Conservation (phyloP, 2,113 vertebrate genomes). For the Isichthys henryi region DNA sequence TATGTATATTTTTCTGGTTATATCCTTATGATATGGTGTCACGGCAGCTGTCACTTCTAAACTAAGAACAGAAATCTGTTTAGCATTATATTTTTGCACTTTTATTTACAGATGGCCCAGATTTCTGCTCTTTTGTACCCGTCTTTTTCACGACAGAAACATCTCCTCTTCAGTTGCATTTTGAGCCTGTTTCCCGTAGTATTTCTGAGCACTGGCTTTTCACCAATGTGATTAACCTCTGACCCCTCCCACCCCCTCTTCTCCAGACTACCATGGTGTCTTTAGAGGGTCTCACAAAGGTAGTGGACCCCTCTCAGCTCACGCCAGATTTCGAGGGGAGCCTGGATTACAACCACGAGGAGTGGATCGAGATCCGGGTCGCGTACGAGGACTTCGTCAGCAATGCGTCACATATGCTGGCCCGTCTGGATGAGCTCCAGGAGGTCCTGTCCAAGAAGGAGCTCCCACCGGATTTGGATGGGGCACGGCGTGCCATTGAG, state of each 20-base stretch:
- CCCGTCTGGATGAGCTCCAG: slow-evolving; percentile 90
- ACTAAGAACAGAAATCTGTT: background rate
- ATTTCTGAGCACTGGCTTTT: slow-evolving; percentile 11
- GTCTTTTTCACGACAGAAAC: background rate
- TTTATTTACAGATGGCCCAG: background rate
- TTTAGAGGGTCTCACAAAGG: slow-evolving; percentile 95
- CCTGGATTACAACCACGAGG: slow-evolving; percentile 95
- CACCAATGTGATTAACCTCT: background rate
- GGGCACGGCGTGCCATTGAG: slow-evolving; percentile 85
- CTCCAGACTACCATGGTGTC: slow-evolving; percentile 95
- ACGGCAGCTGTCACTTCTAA: background rate
- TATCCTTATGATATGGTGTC: background rate
- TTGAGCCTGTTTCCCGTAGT: background rate
- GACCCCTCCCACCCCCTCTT: slow-evolving; percentile 8
- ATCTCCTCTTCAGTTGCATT: background rate
- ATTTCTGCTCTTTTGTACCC: background rate
- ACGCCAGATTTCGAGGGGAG: slow-evolving; percentile 95
- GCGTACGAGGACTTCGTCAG: slow-evolving; percentile 91
- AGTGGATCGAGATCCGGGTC: slow-evolving; percentile 91
- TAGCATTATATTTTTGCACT: background rate
- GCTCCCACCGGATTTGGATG: slow-evolving; percentile 86
- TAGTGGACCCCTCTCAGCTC: slow-evolving; percentile 94
- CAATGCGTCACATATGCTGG: slow-evolving; percentile 81
- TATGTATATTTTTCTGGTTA: background rate
- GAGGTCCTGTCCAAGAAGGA: slow-evolving; percentile 89